Conservation (phyloP, 2,113 vertebrate genomes). For the Petrocephalus zakoni region DNA sequence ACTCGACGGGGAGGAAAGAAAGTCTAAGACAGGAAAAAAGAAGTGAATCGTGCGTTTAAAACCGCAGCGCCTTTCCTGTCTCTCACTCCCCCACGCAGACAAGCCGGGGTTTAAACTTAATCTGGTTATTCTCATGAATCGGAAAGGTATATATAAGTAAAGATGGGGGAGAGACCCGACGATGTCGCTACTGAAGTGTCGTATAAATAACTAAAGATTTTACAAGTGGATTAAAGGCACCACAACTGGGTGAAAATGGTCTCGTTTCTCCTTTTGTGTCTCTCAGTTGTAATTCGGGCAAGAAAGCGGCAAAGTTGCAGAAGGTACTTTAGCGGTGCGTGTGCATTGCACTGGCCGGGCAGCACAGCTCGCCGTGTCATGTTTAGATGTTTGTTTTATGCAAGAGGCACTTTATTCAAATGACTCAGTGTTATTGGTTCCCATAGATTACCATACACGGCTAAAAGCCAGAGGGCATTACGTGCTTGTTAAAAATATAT, state of each 20-base stretch:
- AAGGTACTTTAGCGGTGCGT: not conserved
- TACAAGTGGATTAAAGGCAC: not conserved
- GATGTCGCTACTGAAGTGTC: not conserved
- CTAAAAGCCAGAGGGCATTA: not conserved
- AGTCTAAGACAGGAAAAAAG: not conserved
- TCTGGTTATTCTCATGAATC: not conserved
- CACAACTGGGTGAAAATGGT: not conserved
- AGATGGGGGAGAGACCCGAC: no score
- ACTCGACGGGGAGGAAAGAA: not conserved
- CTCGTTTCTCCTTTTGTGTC: not conserved
- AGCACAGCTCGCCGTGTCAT: not conserved
- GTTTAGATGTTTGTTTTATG: not conserved
- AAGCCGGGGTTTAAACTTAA: not conserved
- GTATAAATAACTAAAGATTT: not conserved
- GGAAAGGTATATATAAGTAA: no score
- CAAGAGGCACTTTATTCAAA: not conserved
- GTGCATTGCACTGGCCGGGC: no score
- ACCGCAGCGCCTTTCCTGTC: slow-evolving; percentile 15
- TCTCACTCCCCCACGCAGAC: not conserved
- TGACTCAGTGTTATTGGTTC: not conserved
- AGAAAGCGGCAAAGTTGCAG: not conserved
- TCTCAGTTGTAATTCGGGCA: not conserved
- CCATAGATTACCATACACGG: not conserved
- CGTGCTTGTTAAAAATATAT: not conserved
- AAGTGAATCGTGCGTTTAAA: slow-evolving; percentile 6